Evolutionary conservation across 1,140 invertebrate genomes (phyloP), one percentile per base, ranked within the genome.

Genomic region (Ips typographus): DNA sequence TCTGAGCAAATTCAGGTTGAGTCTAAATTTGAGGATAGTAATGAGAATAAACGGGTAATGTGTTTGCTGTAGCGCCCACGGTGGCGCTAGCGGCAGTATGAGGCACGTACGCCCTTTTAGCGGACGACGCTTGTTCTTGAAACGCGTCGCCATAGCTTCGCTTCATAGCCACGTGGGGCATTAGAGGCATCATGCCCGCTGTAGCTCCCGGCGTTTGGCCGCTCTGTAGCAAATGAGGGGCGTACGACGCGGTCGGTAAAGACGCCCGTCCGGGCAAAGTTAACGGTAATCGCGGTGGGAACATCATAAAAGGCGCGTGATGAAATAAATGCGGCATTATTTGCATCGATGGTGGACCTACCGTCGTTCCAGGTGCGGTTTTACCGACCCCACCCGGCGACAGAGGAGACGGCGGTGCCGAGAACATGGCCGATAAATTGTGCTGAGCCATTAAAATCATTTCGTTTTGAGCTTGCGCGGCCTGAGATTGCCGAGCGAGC

Each of bases 21-120:
- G 22, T 22, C 83, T 83, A 84, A 80, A 86, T 69, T 78, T 81
- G 72, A 75, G 79, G 76, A 83, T 85, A 72, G 81, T 71, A 87
- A 63, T 40, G 83, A 61, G 74, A 85, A 79, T 81, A 90, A n/a
- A 81, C 83, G 63, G 79, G 81, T 73, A 64, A 75, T 81, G 75
- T 69, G 79, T 40, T 51, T 3, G 72, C 65, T 1, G 57, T 40
- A 2, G n/a, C 49, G 6, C 37, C 47, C 2, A 47, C 40, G 5
- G 39, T 49, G 2, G 22, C 47, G 37, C 42, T 76, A 38, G 49
- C 22, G 2, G 40, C 62, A 2, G 63, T 62, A 5, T 40, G 77
- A 78, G 71, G 74, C 82, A 77, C 80, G 83, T 81, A 65, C 81
- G 78, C 62, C 76, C 81, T 68, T 81, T 83, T 68, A 77, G 80